A percentile compares a stretch with the other conserved stretches of the same genome.
These are phyloP conservation scores for Cranoglanis bouderius DNA, from an alignment of 2,113 vertebrate genomes.

Conservation along the genomic window DNA sequence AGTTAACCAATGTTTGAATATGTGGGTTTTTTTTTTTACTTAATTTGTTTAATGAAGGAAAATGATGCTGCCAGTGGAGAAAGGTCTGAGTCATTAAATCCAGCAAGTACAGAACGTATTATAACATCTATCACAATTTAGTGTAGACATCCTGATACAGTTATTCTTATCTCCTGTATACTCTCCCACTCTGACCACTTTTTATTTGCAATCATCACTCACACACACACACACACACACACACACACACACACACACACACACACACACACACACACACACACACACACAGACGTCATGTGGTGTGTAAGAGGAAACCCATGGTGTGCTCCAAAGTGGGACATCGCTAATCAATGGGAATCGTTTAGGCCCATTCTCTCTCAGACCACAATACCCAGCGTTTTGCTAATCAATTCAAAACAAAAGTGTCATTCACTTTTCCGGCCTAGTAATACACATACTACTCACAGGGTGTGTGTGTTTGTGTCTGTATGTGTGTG, in stretches of 20 bases:
- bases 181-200: background rate
- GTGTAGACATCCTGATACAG: background rate
- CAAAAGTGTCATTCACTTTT: conserved; percentile 65
- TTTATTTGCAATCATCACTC: conserved; percentile 15
- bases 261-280: conserved; percentile 23
- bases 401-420: conserved; percentile 74
- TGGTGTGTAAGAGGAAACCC: conserved; percentile 62
- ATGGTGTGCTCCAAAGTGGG: conserved; percentile 69
- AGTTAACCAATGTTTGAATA: background rate
- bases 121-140: background rate
- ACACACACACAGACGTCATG: conserved; percentile 29
- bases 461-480: conserved; percentile 1
- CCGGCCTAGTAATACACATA: conserved; percentile 48
- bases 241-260: conserved; percentile 18
- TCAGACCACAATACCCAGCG: conserved; percentile 52
- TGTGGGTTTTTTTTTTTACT: background rate
- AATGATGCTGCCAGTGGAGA: background rate
- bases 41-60: background rate
- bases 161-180: background rate
- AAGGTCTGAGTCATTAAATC: background rate
- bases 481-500: conserved; percentile 25
- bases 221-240: conserved; percentile 17
- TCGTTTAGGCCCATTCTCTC: conserved; percentile 72
- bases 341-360: conserved; percentile 70
- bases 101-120: background rate